A percentile compares a stretch with the other conserved stretches of the same genome.
Conservation (phyloP, 1,140 invertebrate species). For the Aphaenogaster ashmeadi region DNA sequence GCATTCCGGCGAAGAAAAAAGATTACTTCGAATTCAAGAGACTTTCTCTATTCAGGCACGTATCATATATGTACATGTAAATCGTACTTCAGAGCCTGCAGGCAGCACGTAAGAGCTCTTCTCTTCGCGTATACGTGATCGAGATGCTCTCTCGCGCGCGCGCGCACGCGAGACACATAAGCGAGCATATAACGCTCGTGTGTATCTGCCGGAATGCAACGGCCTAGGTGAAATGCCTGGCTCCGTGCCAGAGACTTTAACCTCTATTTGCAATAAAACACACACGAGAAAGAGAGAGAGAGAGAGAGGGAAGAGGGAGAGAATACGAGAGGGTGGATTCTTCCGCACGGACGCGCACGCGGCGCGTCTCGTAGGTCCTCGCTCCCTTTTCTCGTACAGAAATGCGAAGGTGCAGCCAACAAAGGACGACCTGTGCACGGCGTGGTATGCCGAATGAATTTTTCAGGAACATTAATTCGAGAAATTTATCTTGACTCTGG, state of each 20-base stretch:
- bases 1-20: neutral
- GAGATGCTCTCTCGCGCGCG: slow-evolving; percentile 1
- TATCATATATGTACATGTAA: slow-evolving; percentile 16
- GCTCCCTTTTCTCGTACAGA: slow-evolving; percentile 14
- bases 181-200: slow-evolving; percentile 62
- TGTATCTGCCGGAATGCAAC: slow-evolving; percentile 74
- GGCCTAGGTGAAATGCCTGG: slow-evolving; percentile 82
- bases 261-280: slow-evolving; percentile 86
- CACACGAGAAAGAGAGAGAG: slow-evolving; percentile 23
- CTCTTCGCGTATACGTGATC: slow-evolving; percentile 39
- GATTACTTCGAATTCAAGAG: neutral
- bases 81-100: slow-evolving; percentile 47
- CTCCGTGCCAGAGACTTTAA: slow-evolving; percentile 83
- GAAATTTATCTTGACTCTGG: slow-evolving; percentile 4
- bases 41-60: slow-evolving; percentile 5
- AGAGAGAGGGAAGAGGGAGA: neutral
- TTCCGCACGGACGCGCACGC: slow-evolving; percentile 30
- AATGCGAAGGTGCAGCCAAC: neutral
- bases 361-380: slow-evolving; percentile 8
- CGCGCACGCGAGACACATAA: slow-evolving; percentile 34
- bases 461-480: slow-evolving; percentile 7
- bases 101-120: slow-evolving; percentile 45
- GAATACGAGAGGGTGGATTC: slow-evolving; percentile 30
- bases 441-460: slow-evolving; percentile 36
- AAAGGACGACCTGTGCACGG: neutral